phyloP scores from a whole-genome alignment of 2,113 vertebrate species.

The Arothron firmamentum region DNA sequence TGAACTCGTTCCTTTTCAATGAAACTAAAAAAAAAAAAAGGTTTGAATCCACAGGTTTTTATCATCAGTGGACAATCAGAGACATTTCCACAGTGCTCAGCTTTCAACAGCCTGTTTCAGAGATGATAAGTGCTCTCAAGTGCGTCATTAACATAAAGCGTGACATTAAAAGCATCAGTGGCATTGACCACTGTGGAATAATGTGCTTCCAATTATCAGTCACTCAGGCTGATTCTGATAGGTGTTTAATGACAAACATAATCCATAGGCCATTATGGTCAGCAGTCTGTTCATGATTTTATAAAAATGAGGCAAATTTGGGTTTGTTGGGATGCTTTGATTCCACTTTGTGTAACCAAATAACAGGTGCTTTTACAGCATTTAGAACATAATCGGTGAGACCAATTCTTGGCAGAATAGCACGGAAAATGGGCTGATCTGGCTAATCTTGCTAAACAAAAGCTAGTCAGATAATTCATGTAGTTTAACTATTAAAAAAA shows the following conservation, averaged over 20 bases:
- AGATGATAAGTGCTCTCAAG: conserved; percentile 27
- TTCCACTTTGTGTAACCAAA: conserved; percentile 4
- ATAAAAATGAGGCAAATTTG: conserved; percentile 5
- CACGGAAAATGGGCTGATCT: neutral
- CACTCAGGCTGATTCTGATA: conserved; percentile 50
- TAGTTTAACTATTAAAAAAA: too few species aligned
- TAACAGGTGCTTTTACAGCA: conserved; percentile 12
- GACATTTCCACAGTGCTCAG: neutral
- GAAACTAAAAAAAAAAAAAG: neutral
- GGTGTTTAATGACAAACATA: conserved; percentile 54
- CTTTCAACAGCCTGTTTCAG: neutral
- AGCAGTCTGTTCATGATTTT: conserved; percentile 27
- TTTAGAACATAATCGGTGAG: conserved; percentile 6
- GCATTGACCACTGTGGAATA: conserved; percentile 19
- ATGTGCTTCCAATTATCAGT: conserved; percentile 38
- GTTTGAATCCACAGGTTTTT: neutral
- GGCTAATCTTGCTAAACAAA: neutral
- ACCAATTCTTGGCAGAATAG: conserved; percentile 24
- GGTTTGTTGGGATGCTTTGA: neutral
- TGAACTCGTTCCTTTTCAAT: neutral
- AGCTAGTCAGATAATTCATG: too few species aligned
- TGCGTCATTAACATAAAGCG: conserved; percentile 31
- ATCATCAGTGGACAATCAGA: conserved; percentile 9
- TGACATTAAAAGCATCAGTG: conserved; percentile 31
- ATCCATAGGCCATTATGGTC: conserved; percentile 14